phyloP scores from a whole-genome alignment of 2,797 vertebrate genomes.

The Margarornis squamiger region DNA sequence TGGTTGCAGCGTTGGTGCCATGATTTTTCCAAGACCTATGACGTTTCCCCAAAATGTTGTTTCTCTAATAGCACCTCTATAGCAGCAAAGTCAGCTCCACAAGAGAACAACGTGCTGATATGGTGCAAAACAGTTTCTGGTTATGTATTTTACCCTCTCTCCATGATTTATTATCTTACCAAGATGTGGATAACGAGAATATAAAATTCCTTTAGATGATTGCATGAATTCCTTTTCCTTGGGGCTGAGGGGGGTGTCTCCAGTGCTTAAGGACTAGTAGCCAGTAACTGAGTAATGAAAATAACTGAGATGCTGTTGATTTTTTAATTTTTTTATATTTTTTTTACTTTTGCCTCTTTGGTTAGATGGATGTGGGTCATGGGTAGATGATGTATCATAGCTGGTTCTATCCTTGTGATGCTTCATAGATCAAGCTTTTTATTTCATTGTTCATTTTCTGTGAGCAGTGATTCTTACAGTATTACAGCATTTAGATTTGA shows the following conservation, averaged over 20 bases:
- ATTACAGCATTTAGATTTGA: background rate
- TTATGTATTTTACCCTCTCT: background rate
- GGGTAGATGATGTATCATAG: background rate
- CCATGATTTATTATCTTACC: background rate
- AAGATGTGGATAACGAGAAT: background rate
- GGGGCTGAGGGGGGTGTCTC: background rate
- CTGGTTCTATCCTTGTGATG: background rate
- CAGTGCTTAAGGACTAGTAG: background rate
- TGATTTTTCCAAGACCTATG: background rate
- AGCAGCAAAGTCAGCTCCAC: background rate
- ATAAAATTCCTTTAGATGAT: background rate
- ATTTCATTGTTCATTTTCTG: background rate
- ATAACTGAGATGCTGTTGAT: slow-evolving; percentile 25
- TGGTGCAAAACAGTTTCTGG: background rate
- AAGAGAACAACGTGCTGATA: rapidly evolving
- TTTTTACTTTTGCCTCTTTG: background rate
- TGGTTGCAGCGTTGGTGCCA: rapidly evolving
- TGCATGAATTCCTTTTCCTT: background rate
- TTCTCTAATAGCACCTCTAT: background rate
- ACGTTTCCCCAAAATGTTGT: background rate
- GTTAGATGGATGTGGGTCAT: background rate
- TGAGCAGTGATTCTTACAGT: background rate
- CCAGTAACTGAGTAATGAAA: background rate
- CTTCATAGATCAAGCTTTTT: background rate
- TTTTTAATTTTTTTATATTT: background rate